Percentiles rank a stretch among this genome's conserved stretches.
phyloP scores from a whole-genome alignment of 2,113 vertebrate species.

The Raja brachyura region DNA sequence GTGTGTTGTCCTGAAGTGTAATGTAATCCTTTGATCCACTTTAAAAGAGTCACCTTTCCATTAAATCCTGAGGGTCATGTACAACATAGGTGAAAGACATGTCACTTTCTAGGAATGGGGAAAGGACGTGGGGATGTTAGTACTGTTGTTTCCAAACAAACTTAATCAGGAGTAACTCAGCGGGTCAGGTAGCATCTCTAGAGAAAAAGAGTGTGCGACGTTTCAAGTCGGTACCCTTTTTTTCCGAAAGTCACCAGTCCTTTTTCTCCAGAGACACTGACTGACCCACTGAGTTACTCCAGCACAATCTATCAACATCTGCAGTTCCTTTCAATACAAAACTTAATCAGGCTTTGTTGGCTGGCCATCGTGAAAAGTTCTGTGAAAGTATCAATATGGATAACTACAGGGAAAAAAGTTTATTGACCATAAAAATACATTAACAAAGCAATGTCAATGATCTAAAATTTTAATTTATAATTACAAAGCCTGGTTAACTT shows the following conservation, averaged over 20 bases:
- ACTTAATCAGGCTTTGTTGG: background rate
- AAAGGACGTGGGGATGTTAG: background rate
- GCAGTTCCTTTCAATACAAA: too few relatives aligned
- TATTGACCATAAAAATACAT: background rate
- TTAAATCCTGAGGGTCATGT: background rate
- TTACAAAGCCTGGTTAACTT: background rate
- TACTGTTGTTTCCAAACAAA: background rate
- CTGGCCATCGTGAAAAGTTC: background rate
- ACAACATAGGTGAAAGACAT: background rate
- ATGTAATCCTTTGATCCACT: background rate
- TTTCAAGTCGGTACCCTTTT: too few relatives aligned
- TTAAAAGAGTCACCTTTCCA: background rate
- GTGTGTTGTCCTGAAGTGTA: background rate
- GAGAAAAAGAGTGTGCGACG: too few relatives aligned
- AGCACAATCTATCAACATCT: too few relatives aligned
- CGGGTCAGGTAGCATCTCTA: too few relatives aligned
- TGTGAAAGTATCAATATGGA: background rate
- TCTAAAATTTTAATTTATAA: background rate
- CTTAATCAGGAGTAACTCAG: too few relatives aligned
- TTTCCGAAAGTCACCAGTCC: too few relatives aligned
- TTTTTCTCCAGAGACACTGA: too few relatives aligned
- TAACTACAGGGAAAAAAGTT: background rate
- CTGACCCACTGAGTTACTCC: too few relatives aligned
- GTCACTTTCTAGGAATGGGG: background rate
- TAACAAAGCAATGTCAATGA: too few relatives aligned